Evolutionary conservation across 2,888 invertebrate genomes (phyloP), one percentile per base, ranked within the genome.

Genomic region (Lasioglossum marginatum): DNA sequence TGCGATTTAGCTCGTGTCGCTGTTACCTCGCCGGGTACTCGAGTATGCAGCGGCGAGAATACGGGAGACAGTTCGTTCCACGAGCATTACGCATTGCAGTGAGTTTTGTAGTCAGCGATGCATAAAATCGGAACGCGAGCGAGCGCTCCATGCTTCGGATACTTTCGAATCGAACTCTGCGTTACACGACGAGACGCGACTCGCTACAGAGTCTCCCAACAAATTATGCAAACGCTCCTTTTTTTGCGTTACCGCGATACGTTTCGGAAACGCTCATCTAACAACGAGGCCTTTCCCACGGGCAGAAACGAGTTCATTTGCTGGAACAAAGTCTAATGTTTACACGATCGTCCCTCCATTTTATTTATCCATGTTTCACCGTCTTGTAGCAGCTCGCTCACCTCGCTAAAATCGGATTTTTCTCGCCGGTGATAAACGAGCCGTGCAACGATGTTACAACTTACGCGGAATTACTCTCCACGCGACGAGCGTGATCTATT

Each of bases 71-170:
- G 70, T 76, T 48, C 68, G 76, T 79, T 79, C 79, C 72, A 34
- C 57, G 84, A 40, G 52, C 79, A 79, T 87, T 85, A 81, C 83
- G 82, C 79, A 78, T 83, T 81, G 81, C 79, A 77, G 86, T 79
- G 77, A 83, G 81, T 86, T 83, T 81, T 74, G 77, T 43, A 71
- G 71, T 34, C 85, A 81, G 81, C 83, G 79, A 87, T 86, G 85
- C 87, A 81, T 83, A 87, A 87, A 87, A 86, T 86, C 81, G 86
- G 74, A 86, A 87, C 57, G 68, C 68, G 83, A 75, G 79, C 82
- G 57, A 76, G 16, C 60, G 57, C 81, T 31, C 77, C 79, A 43
- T 70, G 77, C 73, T 78, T 79, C 45, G 40, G 82, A 85, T 87
- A 87, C 82, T 80, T 85, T 85, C 78, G 68, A 85, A 70, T 68